Conservation (phyloP, 2,113 vertebrate genomes). For the Lepidothrix coronata region DNA sequence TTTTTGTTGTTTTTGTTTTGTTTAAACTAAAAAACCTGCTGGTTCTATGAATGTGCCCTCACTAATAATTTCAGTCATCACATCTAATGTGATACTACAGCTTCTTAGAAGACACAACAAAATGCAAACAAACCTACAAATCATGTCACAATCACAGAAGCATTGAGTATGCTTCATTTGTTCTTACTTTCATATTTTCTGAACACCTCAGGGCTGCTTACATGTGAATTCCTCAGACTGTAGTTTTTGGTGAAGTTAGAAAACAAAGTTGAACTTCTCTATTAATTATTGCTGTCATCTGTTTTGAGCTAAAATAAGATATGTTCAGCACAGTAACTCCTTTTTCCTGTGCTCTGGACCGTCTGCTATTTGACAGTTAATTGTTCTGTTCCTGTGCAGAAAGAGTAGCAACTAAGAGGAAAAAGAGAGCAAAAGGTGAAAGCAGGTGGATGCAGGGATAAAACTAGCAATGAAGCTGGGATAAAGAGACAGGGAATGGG, state of each 20-base stretch:
- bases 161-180: not conserved
- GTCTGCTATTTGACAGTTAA: not conserved
- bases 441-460: not conserved
- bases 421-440: not conserved
- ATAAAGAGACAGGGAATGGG: not conserved
- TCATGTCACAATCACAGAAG: not conserved
- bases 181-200: not conserved
- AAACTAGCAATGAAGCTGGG: not conserved
- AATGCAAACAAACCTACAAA: not conserved
- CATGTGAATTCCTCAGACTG: not conserved
- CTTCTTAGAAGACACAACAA: not conserved
- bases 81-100: not conserved
- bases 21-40: not conserved
- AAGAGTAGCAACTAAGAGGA: not conserved
- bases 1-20: not conserved
- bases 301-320: not conserved
- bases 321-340: not conserved
- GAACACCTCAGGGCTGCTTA: not conserved
- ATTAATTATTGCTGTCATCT: not conserved
- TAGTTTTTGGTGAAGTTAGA: not conserved
- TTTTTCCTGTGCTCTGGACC: not conserved
- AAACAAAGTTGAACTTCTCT: not conserved
- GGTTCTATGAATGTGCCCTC: not conserved
- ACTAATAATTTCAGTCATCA: not conserved
- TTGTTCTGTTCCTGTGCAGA: not conserved